Base-by-base conservation (phyloP, 2,113 vertebrate genomes). In the Loxodonta africana region DNA sequence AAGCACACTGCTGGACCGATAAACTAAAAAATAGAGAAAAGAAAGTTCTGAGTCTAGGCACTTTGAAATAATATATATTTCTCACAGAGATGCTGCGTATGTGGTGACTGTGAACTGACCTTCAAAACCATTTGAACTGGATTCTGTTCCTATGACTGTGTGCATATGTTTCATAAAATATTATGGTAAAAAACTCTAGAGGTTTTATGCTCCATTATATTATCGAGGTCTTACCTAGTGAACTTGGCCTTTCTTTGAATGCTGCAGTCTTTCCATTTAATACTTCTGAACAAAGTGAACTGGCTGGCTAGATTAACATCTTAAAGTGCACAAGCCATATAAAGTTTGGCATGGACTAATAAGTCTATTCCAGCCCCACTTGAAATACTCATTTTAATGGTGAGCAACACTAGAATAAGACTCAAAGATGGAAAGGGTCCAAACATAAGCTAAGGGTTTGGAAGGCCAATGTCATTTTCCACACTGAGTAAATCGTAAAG, bases 331-430 rank as follows among this genome's bases (percentile, higher is more conserved):
- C 63, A 67, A 95, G 73, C 62, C 92, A 82, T 96, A 90, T 96
- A 96, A 97, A 97, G 67, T 28, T 95, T 97, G 97, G 94, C 92
- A 92, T 90, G 41, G 77, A 20, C 88, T 96, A 93, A 88, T 92
- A 88, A 48, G 92, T 60, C 78, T 78, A 33, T 92, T 94, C 90
- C 95, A 97, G 37, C 82, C 83, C 69, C 90, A 84, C 92, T 74
- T 96, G 97, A 97, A 97, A 94, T 93, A 84, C 69, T 97, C 83
- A 30, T 95, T 97, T 98, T 97, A 95, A 97, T 97, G 94, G 95
- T 94, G 95, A 97, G 88, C 88, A 97, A 48, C 77, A 51, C 91
- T 82, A 90, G 83, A 94, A 46, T 96, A 81, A 92, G 93, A 91
- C 81, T 96, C 51, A 81, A 44, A 87, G 57, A 95, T 97, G 98